Evolutionary conservation across 1,140 invertebrate species (phyloP), one percentile per base, ranked within the genome.

Genomic region (Drosophila ambigua): DNA sequence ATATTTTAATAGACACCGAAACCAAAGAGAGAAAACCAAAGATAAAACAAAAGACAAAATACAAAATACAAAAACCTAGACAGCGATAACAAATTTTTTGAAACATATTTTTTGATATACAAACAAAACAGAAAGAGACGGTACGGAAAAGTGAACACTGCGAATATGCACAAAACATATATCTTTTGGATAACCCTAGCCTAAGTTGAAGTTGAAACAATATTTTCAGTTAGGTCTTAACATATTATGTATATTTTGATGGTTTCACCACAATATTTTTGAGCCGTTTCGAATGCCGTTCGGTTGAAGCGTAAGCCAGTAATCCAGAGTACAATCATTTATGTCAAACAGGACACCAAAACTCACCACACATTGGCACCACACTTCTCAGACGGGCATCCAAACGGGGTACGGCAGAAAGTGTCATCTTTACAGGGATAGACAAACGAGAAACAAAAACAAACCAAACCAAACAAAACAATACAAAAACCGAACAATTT

Each of bases 291-390:
- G 60, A 67, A 88, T 48, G 63, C 55, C 53, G 60, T 72, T 88
- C 67, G 72, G 75, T 83, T 83, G 53, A 88, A 77, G 79, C 79
- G 88, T 79, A 79, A 89, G 84, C 79, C 68, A 79, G 72, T 77
- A 88, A 88, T 79, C 84, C 76, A 88, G 67, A 88, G 83, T 88
- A 88, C 83, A 88, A 88, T 88, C 84, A 88, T 88, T 88, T 88
- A 77, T 89, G 83, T 88, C 83, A 83, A 87, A 55, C 81, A 77
- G 78, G 83, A 88, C 81, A 88, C 78, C 55, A 65, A 64, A 75
- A 55, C 61, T 78, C 72, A 64, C 44, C 23, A 62, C 46, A 58
- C 16, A 24, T 39, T 50, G 54, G 50, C 50, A 24, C 63, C 7
- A 35, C 48, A 16, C 69, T 16, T 61, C 44, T 15, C 35, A 66